Base-by-base conservation (phyloP, 1,140 invertebrate species). In the Nephotettix cincticeps region DNA sequence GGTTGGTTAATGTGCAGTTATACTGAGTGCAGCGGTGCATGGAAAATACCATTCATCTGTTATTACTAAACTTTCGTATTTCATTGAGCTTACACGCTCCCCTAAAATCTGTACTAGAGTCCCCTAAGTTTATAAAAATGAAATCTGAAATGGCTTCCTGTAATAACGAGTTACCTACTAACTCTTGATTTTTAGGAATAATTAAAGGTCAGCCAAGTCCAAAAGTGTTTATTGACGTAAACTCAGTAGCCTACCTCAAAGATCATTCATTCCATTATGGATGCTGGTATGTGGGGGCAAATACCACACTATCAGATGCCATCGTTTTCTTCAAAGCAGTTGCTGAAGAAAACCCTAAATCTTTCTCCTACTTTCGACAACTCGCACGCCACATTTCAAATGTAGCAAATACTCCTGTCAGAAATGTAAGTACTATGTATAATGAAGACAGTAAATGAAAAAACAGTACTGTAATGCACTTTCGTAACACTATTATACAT, bases 391-490 rank as follows among this genome's bases (percentile, higher is more conserved):
- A 91, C 76, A 83, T 92, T 68, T 88, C 91, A 76, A 79, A 91
- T 64, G 86, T 92, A 61, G 91, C 90, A 0, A 90, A 89, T 80
- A 83, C 90, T 3, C 86, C 90, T 17, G 87, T 93, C 1, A 83
- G 89, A 79, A 92, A 92, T 84, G 89, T 91, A 77, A 84, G 87
- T 64, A 27, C 17, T n/a, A n/a, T n/a, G n/a, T n/a, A n/a, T n/a
- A n/a, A n/a, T n/a, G n/a, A n/a, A n/a, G n/a, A n/a, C n/a, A n/a
- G n/a, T n/a, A n/a, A n/a, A n/a, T n/a, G n/a, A n/a, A n/a, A n/a
- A n/a, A n/a, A n/a, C n/a, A n/a, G n/a, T n/a, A n/a, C n/a, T n/a
- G n/a, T n/a, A n/a, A n/a, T n/a, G n/a, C n/a, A n/a, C n/a, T n/a
- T n/a, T n/a, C n/a, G n/a, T n/a, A n/a, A n/a, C n/a, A n/a, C n/a